Conservation (phyloP, 2,888 invertebrate species). For the Dascillus cervinus region DNA sequence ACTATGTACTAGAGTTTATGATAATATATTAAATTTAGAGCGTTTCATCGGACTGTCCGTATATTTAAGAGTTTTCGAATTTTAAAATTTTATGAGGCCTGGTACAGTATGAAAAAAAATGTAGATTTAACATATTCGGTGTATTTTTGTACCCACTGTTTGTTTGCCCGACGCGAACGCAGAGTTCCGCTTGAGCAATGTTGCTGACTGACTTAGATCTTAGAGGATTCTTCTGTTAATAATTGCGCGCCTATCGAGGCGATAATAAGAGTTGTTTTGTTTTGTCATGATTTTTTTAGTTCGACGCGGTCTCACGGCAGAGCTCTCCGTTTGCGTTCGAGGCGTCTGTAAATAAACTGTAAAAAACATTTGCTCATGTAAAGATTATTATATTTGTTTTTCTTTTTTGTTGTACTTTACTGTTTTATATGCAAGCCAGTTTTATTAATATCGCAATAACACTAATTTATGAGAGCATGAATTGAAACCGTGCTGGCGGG, state of each 20-base stretch:
- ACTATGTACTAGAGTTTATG: conserved; percentile 35
- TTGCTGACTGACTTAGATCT: conserved; percentile 41
- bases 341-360: conserved; percentile 37
- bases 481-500: too few relatives aligned
- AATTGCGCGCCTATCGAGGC: conserved; percentile 26
- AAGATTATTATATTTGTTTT: conserved; percentile 41
- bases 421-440: conserved; percentile 27
- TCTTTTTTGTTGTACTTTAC: conserved; percentile 39
- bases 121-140: conserved; percentile 41
- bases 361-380: conserved; percentile 44
- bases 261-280: conserved; percentile 27
- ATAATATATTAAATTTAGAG: conserved; percentile 40
- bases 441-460: conserved; percentile 16
- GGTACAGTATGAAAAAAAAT: conserved; percentile 41
- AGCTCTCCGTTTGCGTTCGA: conserved; percentile 22
- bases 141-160: conserved; percentile 45
- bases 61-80: conserved; percentile 44
- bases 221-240: conserved; percentile 29
- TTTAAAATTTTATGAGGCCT: conserved; percentile 45
- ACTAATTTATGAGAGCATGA: too few relatives aligned
- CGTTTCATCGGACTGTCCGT: conserved; percentile 40
- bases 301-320: conserved; percentile 13
- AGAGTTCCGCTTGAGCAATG: conserved; percentile 28
- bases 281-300: conserved; percentile 20
- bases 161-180: conserved; percentile 34